Conservation (phyloP, 2,888 invertebrate species). For the Micoletzkya japonica region DNA sequence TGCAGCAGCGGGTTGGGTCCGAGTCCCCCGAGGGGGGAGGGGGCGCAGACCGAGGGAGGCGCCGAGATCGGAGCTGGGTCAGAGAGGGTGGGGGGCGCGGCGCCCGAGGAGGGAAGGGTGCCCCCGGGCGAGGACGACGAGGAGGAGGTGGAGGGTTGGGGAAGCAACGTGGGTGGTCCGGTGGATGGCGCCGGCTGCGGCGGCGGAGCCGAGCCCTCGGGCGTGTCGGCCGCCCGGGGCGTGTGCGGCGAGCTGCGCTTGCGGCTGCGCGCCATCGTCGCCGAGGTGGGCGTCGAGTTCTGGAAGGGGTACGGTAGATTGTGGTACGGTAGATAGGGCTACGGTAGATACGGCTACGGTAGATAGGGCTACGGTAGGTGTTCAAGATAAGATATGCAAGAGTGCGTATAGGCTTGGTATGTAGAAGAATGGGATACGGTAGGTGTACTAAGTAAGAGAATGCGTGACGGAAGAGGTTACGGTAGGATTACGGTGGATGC, state of each 20-base stretch:
- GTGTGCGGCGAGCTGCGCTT: slow-evolving; percentile 12
- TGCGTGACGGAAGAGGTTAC: too few relatives aligned
- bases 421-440: too few relatives aligned
- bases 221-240: slow-evolving; percentile 10
- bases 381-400: too few relatives aligned
- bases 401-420: too few relatives aligned
- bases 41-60: not conserved
- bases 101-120: too few relatives aligned
- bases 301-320: too few relatives aligned
- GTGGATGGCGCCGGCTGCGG: not conserved
- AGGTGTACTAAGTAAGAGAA: too few relatives aligned
- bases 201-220: not conserved
- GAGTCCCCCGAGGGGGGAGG: not conserved
- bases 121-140: too few relatives aligned
- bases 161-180: not conserved
- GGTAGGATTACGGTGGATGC: too few relatives aligned
- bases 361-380: too few relatives aligned
- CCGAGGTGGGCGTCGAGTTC: not conserved
- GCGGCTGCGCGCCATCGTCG: slow-evolving; percentile 7
- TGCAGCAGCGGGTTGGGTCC: not conserved
- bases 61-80: not conserved
- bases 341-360: too few relatives aligned
- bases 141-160: not conserved
- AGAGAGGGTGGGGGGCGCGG: slow-evolving; percentile 15
- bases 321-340: too few relatives aligned